Percentiles rank a stretch among this genome's conserved stretches.
phyloP scores from a whole-genome alignment of 1,140 invertebrate species.

The Sesamia nonagrioides region DNA sequence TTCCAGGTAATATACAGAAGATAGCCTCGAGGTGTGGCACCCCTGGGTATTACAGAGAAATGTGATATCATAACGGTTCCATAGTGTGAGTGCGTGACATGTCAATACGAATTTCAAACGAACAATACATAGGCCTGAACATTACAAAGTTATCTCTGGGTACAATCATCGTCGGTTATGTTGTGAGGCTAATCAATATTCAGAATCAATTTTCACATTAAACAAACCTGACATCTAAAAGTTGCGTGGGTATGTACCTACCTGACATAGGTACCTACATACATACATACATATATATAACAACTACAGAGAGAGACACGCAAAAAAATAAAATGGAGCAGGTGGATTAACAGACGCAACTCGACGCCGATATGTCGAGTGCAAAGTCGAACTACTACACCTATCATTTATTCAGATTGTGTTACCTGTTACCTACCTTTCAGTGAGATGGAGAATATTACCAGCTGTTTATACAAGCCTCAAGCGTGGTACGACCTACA shows the following conservation, averaged over 20 bases:
- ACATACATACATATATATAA: no score
- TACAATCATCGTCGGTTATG: not conserved
- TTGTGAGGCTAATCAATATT: conserved; percentile 16
- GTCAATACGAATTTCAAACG: conserved; percentile 26
- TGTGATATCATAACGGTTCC: conserved; percentile 21
- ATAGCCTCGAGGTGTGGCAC: conserved; percentile 35
- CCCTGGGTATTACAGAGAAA: conserved; percentile 25
- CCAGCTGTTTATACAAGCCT: conserved; percentile 20
- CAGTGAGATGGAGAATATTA: conserved; percentile 2
- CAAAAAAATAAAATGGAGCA: conserved; percentile 11
- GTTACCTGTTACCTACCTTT: conserved; percentile 20
- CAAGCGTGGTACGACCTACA: conserved; percentile 2
- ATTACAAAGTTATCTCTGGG: not conserved
- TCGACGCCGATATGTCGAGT: conserved; percentile 30
- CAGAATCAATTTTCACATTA: conserved; percentile 29
- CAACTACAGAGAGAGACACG: not conserved
- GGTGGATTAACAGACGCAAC: conserved; percentile 14
- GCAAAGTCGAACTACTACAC: conserved; percentile 25
- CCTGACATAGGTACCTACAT: not conserved
- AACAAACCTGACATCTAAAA: conserved; percentile 11
- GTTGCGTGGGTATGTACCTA: not conserved
- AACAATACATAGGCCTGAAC: conserved; percentile 5
- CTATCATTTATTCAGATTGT: conserved; percentile 36
- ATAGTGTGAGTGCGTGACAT: conserved; percentile 17
- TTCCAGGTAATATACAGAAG: conserved; percentile 34